Conservation (phyloP, 2,797 vertebrate species). For the Clarias pachynema region DNA sequence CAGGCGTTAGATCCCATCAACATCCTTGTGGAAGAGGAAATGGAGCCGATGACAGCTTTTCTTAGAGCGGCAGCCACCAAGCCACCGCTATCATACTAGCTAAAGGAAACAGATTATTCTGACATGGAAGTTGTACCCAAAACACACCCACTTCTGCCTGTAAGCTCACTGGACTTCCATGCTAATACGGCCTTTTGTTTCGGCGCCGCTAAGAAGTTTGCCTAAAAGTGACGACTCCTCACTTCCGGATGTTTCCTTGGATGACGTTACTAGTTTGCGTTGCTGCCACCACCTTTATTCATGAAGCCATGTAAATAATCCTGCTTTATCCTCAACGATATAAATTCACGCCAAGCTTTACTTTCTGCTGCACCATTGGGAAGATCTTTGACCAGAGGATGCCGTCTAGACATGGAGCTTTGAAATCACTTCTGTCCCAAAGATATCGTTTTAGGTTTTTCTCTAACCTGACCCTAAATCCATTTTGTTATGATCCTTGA, state of each 20-base stretch:
- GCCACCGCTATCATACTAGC: conserved; percentile 46
- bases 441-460: conserved; percentile 23
- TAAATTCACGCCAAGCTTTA: conserved; percentile 11
- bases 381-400: conserved; percentile 71
- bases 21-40: conserved; percentile 48
- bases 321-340: neutral
- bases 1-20: conserved; percentile 26
- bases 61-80: conserved; percentile 41
- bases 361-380: conserved; percentile 50
- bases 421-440: conserved; percentile 62
- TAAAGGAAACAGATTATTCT: conserved; percentile 60
- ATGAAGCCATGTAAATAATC: neutral
- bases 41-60: conserved; percentile 53
- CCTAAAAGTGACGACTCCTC: conserved; percentile 26
- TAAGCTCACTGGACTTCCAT: conserved; percentile 33
- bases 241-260: conserved; percentile 31
- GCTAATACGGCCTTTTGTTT: conserved; percentile 50
- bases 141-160: conserved; percentile 44
- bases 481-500: neutral
- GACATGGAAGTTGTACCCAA: conserved; percentile 60
- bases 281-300: neutral
- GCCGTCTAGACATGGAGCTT: conserved; percentile 73
- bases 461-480: conserved; percentile 27
- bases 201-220: conserved; percentile 47
- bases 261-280: conserved; percentile 23